Base-by-base conservation (phyloP, 1,140 invertebrate genomes). In the Cephus cinctus region DNA sequence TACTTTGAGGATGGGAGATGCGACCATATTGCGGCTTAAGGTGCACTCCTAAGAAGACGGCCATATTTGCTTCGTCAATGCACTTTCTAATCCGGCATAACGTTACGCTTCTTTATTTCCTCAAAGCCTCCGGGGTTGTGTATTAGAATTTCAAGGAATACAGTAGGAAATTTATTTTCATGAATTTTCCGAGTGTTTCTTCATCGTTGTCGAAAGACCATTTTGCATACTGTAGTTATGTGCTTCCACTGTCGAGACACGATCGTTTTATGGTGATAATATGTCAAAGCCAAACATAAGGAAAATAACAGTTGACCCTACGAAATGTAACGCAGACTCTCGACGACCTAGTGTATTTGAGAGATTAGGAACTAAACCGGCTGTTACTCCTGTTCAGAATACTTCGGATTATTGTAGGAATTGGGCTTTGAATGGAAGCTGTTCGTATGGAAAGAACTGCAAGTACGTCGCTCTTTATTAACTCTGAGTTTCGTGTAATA, bases 211-310 rank as follows among this genome's bases (percentile, higher is more conserved):
- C 8, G 45, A 56, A 57, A 48, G 52, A 50, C 54, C 45, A 56
- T 57, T 20, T 63, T 59, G 54, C 55, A 67, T 62, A 57, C 57
- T 54, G 70, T 66, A 73, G 72, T 75, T 70, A 76, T 76, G 74
- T 69, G 68, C 63, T 75, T 73, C 65, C 68, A 66, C 70, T 75
- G 61, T 66, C 63, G 58, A 65, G 64, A 71, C 65, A 70, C 55
- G 65, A 71, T 72, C 67, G 65, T 65, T 75, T 68, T 71, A 64
- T 75, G 67, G 73, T 70, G 70, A 76, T 75, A 81, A 78, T 83
- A 87, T 87, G 85, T 86, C 85, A 83, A 86, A 86, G 80, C 81
- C 84, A 83, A 83, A 81, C 71, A 83, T 86, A 81, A 81, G 85
- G 69, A 88, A 87, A 82, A 86, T 86, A 76, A 85, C 83, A 75